These are phyloP conservation scores for Dorcus hopei DNA, from an alignment of 2,888 invertebrate species.

Conservation along the genomic window DNA sequence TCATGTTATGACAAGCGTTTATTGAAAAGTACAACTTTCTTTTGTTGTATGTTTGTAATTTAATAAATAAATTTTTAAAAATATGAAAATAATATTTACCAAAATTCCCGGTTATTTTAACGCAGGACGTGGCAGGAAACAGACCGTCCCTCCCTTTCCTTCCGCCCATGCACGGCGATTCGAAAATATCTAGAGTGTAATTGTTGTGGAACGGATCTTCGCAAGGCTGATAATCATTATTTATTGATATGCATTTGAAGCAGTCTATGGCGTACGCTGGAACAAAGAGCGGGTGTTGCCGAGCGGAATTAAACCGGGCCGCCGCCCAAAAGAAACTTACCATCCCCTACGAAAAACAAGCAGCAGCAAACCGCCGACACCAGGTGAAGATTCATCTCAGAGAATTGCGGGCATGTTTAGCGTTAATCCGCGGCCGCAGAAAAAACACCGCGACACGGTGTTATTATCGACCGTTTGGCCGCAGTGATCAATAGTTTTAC, in stretches of 20 bases:
- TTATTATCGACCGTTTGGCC: conserved; percentile 12
- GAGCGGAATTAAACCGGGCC: too few relatives aligned
- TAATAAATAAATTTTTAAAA: neutral
- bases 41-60: too few relatives aligned
- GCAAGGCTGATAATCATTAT: conserved; percentile 80
- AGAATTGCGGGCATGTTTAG: neutral
- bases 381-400: neutral
- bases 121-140: conserved; percentile 95
- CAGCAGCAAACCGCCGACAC: neutral
- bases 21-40: too few relatives aligned
- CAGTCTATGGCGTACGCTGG: conserved; percentile 78
- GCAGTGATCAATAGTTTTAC: conserved; percentile 22
- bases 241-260: conserved; percentile 94
- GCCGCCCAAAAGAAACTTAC: neutral
- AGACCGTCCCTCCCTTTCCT: conserved; percentile 88
- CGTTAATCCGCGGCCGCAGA: too few relatives aligned
- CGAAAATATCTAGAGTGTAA: conserved; percentile 76
- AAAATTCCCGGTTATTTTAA: conserved; percentile 89
- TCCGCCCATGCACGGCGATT: conserved; percentile 92
- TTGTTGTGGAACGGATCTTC: conserved; percentile 97
- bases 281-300: conserved; percentile 14
- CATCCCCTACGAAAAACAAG: neutral
- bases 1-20: too few relatives aligned
- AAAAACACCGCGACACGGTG: too few relatives aligned
- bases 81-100: conserved; percentile 55